Evolutionary conservation across 2,888 invertebrate species (phyloP).

Genomic region (Drosophila atroscutellata): DNA sequence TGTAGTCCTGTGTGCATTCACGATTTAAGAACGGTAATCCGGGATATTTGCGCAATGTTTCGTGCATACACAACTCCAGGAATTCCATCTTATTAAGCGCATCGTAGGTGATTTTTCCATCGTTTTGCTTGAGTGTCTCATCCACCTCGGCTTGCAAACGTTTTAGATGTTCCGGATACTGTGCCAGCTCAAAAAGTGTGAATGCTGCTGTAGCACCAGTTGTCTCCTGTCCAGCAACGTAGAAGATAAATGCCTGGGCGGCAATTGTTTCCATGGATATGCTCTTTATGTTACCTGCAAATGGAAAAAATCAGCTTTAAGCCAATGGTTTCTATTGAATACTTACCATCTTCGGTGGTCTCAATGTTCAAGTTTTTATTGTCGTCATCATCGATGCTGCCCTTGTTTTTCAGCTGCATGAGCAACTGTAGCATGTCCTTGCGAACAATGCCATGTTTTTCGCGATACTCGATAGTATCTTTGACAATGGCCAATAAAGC

Average conservation of each 20-base stretch:
- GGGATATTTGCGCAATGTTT: constrained; percentile 84
- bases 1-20: constrained; percentile 82
- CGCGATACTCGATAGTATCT: constrained; percentile 84
- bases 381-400: constrained; percentile 74
- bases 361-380: constrained; percentile 64
- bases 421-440: constrained; percentile 85
- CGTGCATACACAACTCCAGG: constrained; percentile 83
- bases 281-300: constrained; percentile 60
- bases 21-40: constrained; percentile 83
- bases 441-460: constrained; percentile 83
- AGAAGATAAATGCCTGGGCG: constrained; percentile 84
- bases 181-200: constrained; percentile 83
- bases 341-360: constrained; percentile 59
- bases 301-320: neutral
- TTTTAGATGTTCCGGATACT: constrained; percentile 82
- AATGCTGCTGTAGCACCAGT: constrained; percentile 83
- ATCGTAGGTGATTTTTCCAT: constrained; percentile 81
- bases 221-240: constrained; percentile 85
- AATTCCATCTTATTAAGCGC: constrained; percentile 84
- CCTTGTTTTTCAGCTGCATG: constrained; percentile 84
- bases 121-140: constrained; percentile 74
- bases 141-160: constrained; percentile 82
- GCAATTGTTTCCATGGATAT: constrained; percentile 80
- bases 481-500: constrained; percentile 84
- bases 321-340: neutral